Percentiles rank a stretch among this genome's conserved stretches.
phyloP scores from a whole-genome alignment of 2,113 vertebrate genomes.

The Anthoscopus minutus region DNA sequence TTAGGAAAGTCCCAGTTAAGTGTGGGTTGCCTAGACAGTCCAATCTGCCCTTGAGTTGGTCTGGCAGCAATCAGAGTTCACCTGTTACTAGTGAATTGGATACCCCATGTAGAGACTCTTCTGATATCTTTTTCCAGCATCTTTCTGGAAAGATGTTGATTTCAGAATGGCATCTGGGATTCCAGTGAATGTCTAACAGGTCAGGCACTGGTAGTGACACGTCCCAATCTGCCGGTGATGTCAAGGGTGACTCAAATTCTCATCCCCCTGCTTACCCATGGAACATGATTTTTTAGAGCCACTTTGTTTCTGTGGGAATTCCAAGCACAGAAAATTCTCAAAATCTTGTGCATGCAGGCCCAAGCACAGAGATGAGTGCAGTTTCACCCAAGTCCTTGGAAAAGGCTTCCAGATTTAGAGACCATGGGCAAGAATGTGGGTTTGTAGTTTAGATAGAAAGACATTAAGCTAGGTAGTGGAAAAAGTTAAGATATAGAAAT shows the following conservation, averaged over 20 bases:
- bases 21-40: background rate
- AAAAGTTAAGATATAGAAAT: too few relatives aligned
- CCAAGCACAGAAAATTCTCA: too few relatives aligned
- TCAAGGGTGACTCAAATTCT: background rate
- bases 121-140: background rate
- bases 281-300: background rate
- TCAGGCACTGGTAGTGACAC: background rate
- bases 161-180: background rate
- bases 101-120: background rate
- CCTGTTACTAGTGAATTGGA: background rate
- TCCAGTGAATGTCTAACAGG: background rate
- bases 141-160: background rate
- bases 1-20: background rate
- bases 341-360: too few relatives aligned
- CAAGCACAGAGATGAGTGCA: too few relatives aligned
- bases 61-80: background rate
- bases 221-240: fast-evolving
- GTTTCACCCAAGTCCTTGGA: too few relatives aligned
- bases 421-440: too few relatives aligned
- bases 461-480: too few relatives aligned
- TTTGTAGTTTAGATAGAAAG: too few relatives aligned
- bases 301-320: too few relatives aligned
- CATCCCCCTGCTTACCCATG: too few relatives aligned
- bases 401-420: too few relatives aligned
- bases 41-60: background rate